phyloP scores from a whole-genome alignment of 2,113 vertebrate genomes.

The Eulemur rufifrons region DNA sequence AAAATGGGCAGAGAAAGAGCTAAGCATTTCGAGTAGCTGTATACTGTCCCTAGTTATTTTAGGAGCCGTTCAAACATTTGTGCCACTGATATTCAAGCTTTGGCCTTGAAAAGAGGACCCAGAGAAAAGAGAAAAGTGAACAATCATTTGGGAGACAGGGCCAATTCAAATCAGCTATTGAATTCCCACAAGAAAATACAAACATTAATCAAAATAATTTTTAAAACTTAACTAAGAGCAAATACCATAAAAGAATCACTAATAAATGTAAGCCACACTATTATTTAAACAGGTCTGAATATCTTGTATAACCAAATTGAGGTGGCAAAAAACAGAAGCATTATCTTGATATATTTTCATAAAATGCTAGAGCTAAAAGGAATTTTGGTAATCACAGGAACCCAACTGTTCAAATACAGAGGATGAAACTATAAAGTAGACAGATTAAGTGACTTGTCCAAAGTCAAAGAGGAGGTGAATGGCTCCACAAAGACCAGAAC shows the following conservation, averaged over 20 bases:
- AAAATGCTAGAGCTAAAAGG: background rate
- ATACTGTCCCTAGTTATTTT: background rate
- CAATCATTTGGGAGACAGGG: background rate
- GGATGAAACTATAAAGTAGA: background rate
- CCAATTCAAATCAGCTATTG: background rate
- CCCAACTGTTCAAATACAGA: background rate
- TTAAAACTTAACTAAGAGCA: constrained; percentile 43
- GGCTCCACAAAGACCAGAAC: background rate
- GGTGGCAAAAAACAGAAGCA: background rate
- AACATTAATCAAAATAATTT: background rate
- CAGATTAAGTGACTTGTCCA: background rate
- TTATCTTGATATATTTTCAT: background rate
- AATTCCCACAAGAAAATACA: background rate
- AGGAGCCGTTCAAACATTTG: background rate
- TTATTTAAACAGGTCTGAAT: background rate
- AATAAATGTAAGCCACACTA: background rate
- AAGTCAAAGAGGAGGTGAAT: background rate
- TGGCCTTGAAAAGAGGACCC: background rate
- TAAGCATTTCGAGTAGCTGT: background rate
- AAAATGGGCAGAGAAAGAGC: background rate
- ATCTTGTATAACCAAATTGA: background rate
- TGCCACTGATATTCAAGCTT: background rate
- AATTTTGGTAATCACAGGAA: background rate
- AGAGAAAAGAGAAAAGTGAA: background rate
- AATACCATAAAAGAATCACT: background rate